Conservation (phyloP, 2,797 vertebrate species). For the Cheirogaleus major region DNA sequence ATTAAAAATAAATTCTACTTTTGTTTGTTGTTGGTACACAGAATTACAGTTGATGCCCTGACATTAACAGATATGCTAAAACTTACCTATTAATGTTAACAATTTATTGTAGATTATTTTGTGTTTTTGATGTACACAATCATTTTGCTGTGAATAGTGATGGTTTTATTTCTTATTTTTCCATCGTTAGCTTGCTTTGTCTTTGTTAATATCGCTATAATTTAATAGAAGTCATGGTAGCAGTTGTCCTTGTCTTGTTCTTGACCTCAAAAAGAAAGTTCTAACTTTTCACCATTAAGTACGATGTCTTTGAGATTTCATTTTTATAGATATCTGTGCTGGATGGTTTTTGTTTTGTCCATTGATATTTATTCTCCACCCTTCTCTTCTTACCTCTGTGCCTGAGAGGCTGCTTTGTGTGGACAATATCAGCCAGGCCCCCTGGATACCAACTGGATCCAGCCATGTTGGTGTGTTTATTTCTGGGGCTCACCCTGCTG, state of each 20-base stretch:
- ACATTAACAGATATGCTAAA: not conserved
- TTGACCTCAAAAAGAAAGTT: constrained; percentile 1
- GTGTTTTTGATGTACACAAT: not conserved
- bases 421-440: not conserved
- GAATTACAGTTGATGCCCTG: not conserved
- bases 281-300: not conserved
- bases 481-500: not conserved
- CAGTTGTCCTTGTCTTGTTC: not conserved
- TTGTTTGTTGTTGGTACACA: not conserved
- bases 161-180: not conserved
- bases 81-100: not conserved
- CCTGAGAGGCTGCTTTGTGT: not conserved
- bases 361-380: not conserved
- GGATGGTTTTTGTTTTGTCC: not conserved
- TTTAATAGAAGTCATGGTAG: not conserved
- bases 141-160: not conserved
- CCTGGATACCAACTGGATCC: not conserved
- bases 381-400: not conserved
- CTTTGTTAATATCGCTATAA: not conserved
- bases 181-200: not conserved
- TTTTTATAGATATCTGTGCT: not conserved
- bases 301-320: not conserved
- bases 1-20: not conserved
- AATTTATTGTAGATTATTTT: not conserved
- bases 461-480: not conserved